A percentile compares a stretch with the other conserved stretches of the same genome.
Evolutionary conservation across 2,113 vertebrate genomes (phyloP).

Genomic region (Sander vitreus): DNA sequence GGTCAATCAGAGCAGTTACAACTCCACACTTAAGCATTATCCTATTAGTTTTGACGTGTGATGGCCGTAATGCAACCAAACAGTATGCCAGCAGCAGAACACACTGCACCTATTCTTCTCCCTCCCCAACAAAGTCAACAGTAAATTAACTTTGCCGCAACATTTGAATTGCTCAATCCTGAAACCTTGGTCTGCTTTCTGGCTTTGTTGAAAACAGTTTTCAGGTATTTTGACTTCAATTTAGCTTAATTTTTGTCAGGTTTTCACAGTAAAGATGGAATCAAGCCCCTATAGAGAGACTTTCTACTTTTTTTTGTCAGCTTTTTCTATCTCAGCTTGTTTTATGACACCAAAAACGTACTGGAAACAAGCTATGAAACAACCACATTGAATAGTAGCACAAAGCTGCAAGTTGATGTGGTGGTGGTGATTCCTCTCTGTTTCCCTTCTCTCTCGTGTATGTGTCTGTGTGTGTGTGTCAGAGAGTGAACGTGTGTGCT

Average conservation of each 20-base stretch:
- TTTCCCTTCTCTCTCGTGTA: constrained; percentile 48
- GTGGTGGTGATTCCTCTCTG: constrained; percentile 38
- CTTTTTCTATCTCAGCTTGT: constrained; percentile 20
- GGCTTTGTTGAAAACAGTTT: constrained; percentile 48
- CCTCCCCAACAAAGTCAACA: constrained; percentile 48
- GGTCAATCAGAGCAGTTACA: constrained; percentile 55
- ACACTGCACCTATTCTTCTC: constrained; percentile 69
- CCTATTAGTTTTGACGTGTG: constrained; percentile 45
- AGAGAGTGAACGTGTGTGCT: constrained; percentile 29
- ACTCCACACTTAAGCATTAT: constrained; percentile 49
- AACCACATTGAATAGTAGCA: constrained; percentile 63
- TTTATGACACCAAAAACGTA: constrained; percentile 56
- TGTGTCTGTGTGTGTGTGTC: constrained; percentile 42
- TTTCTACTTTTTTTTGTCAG: constrained; percentile 21
- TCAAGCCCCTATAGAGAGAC: constrained; percentile 44
- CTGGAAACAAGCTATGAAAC: constrained; percentile 67
- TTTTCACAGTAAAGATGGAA: constrained; percentile 39
- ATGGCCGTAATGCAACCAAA: constrained; percentile 61
- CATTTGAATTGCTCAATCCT: constrained; percentile 28
- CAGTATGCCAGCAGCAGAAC: constrained; percentile 37
- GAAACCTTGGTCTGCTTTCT: not conserved
- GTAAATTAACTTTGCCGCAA: constrained; percentile 44
- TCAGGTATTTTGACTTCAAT: constrained; percentile 51
- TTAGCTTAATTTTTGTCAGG: constrained; percentile 24
- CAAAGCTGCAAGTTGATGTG: constrained; percentile 63